Conservation (phyloP, 1,140 invertebrate species). For the Euura saliciscinereae region DNA sequence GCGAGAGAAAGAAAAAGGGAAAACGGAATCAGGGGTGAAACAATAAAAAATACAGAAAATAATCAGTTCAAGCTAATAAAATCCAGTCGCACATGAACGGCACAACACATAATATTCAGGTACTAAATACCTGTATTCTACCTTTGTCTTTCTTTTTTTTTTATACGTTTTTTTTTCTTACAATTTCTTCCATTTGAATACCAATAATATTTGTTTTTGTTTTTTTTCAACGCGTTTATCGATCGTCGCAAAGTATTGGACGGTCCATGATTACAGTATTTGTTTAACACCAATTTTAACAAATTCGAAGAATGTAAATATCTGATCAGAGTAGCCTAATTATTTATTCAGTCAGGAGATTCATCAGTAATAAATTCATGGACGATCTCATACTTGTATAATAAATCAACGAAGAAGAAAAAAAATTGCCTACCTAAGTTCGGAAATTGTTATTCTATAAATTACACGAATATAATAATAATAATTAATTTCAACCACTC, state of each 20-base stretch:
- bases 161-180: neutral
- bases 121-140: conserved; percentile 9
- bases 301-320: no score
- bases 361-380: neutral
- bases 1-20: no score
- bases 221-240: conserved; percentile 33
- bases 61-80: conserved; percentile 21
- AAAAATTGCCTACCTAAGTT: neutral
- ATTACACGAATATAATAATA: no score
- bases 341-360: no score
- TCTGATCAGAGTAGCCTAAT: no score
- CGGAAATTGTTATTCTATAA: neutral
- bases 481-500: neutral
- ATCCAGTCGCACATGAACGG: conserved; percentile 42
- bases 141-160: neutral
- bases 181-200: conserved; percentile 57
- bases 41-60: neutral
- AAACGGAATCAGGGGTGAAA: neutral
- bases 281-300: conserved; percentile 14
- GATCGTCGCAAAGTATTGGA: conserved; percentile 49
- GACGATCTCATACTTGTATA: neutral
- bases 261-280: conserved; percentile 46
- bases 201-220: conserved; percentile 51
- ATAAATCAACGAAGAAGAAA: neutral
- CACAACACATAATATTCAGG: conserved; percentile 34